Evolutionary conservation across 2,888 invertebrate species (phyloP).

Genomic region (Pseudococcus jackbeardsleyi): DNA sequence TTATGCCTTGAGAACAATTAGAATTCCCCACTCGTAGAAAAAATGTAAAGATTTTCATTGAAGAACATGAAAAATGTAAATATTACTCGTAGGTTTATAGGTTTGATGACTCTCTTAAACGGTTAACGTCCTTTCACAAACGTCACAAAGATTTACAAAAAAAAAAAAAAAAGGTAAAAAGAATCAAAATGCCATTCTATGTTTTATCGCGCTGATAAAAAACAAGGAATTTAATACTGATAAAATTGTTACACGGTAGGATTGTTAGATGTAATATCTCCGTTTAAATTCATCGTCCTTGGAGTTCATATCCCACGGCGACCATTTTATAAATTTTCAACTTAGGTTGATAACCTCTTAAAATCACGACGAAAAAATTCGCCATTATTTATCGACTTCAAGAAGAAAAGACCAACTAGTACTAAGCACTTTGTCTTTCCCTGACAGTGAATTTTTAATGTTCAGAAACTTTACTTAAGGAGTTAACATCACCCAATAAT

Average conservation of each 20-base stretch:
- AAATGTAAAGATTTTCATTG: too few species aligned
- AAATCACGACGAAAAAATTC: background rate
- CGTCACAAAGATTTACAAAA: background rate
- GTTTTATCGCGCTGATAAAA: background rate
- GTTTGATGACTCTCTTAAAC: too few species aligned
- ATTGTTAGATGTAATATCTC: too few species aligned
- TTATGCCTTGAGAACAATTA: too few species aligned
- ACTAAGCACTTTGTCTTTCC: background rate
- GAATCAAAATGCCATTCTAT: background rate
- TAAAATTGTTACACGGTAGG: background rate
- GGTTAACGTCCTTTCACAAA: too few species aligned
- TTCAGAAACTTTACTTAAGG: background rate
- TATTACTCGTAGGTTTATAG: too few species aligned
- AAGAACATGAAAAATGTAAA: too few species aligned
- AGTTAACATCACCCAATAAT: background rate
- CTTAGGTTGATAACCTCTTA: background rate
- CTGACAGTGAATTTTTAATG: background rate
- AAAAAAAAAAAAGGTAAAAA: background rate
- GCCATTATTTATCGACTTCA: background rate
- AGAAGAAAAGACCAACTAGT: background rate
- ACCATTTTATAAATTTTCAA: background rate
- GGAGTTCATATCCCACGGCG: background rate
- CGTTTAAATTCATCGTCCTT: background rate
- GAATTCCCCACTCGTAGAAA: too few species aligned
- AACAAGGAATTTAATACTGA: background rate